phyloP scores from a whole-genome alignment of 2,797 vertebrate species.

The Artibeus jamaicensis region DNA sequence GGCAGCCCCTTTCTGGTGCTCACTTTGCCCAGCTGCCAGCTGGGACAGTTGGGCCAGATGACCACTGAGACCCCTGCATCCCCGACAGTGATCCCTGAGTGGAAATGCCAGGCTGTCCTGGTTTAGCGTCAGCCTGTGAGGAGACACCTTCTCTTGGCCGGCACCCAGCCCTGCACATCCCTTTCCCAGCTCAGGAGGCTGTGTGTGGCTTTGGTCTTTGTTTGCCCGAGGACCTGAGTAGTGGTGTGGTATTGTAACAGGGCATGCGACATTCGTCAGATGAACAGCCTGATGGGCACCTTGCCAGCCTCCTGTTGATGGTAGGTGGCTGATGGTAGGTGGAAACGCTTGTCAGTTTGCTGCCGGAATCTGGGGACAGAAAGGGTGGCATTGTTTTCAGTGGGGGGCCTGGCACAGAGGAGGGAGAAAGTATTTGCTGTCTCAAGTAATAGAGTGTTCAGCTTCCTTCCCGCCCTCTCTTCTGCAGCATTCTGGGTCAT shows the following conservation, averaged over 20 bases:
- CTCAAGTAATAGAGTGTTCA: not conserved
- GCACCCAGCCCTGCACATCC: not conserved
- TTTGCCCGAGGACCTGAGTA: not conserved
- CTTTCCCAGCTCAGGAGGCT: not conserved
- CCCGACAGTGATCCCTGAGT: not conserved
- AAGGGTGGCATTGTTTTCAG: not conserved
- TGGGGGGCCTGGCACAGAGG: not conserved
- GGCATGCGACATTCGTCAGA: not conserved
- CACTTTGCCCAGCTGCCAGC: not conserved
- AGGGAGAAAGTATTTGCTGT: not conserved
- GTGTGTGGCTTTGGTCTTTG: not conserved
- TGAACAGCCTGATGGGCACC: not conserved
- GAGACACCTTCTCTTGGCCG: too few species aligned
- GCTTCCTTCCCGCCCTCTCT: not conserved
- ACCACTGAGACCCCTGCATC: not conserved
- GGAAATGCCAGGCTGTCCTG: not conserved
- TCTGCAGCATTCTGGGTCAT: not conserved
- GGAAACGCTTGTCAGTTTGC: not conserved
- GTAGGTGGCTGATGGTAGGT: not conserved
- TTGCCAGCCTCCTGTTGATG: not conserved
- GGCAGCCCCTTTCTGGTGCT: not conserved
- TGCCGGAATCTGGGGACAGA: not conserved
- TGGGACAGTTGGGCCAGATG: not conserved
- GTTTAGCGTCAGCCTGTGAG: not conserved
- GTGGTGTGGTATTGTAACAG: not conserved